Evolutionary conservation across 2,113 vertebrate genomes (phyloP), one percentile per base, ranked within the genome.

Genomic region (Strigops habroptila): DNA sequence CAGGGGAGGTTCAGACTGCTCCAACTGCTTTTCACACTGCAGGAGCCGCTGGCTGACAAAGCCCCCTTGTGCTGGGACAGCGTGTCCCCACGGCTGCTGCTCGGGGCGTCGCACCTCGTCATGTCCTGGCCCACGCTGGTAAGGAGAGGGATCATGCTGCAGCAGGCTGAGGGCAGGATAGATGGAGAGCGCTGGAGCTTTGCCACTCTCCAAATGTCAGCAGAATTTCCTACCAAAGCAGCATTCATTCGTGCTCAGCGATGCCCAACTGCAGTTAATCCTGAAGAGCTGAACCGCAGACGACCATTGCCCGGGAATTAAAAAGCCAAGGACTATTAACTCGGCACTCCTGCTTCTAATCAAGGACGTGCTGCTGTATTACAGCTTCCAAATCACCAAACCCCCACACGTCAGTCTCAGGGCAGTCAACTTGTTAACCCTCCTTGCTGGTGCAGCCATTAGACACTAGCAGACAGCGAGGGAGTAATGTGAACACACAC

Each of bases 91-190:
- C 0, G 0, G 62, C 48, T 71, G 43, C 57, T 35, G 63, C 30
- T 23, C 2, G 1, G 31, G 46, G 6, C 44, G 27, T 48, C 21
- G 1, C 75, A 31, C 13, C 30, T 80, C 28, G 52, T n/a, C 44
- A 3, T 5, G 3, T 41, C 68, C 46, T 7, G 3, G 37, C n/a
- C 55, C 67, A 3, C 1, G 1, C 13, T 24, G 68, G 3, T 53
- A 15, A 13, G 43, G 52, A 71, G 76, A 48, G 12, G 3, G 39
- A 19, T 12, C 3, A 1, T 1, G 0, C n/a, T 8, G 44, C 3
- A 1, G 0, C 5, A 1, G 1, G 7, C 46, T 0, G 0, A 35
- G 46, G 46, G 37, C 16, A 65, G 68, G 68, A 18, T 3, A 73
- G 48, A 24, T 10, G 37, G 57, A 59, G 10, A 24, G 6, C 14